These are phyloP conservation scores for Oreochromis mossambicus DNA, from an alignment of 2,797 vertebrate species.

Conservation along the genomic window DNA sequence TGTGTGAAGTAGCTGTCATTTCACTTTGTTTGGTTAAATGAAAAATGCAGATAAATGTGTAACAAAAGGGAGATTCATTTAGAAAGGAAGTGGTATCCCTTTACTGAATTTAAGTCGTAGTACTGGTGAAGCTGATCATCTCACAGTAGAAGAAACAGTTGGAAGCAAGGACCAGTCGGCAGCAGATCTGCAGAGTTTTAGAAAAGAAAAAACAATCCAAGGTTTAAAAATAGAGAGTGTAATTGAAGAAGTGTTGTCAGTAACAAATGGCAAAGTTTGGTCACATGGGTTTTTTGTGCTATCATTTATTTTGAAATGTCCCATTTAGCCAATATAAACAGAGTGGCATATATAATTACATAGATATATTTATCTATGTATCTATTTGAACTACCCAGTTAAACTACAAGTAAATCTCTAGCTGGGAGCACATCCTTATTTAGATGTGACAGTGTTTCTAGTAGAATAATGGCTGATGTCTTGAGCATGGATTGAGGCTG, in stretches of 20 bases:
- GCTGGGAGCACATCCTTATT: not conserved
- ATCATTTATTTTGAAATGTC: not conserved
- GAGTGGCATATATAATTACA: not conserved
- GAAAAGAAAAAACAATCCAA: not conserved
- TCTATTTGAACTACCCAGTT: not conserved
- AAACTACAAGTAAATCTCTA: not conserved
- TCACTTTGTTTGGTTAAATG: not conserved
- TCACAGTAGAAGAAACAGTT: not conserved
- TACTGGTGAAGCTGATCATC: not conserved
- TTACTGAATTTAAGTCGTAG: not conserved
- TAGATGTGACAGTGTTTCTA: not conserved
- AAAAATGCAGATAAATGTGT: not conserved
- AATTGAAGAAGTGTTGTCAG: not conserved
- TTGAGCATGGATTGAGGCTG: not conserved
- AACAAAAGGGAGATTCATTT: too few species aligned
- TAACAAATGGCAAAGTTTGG: not conserved
- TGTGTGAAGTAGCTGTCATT: not conserved
- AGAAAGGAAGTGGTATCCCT: not conserved
- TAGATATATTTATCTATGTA: not conserved
- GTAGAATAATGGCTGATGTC: accelerated
- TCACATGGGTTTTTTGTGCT: not conserved
- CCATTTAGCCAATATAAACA: not conserved
- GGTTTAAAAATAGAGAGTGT: not conserved
- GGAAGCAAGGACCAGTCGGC: not conserved
- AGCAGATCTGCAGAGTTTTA: not conserved